Evolutionary conservation across 2,888 invertebrate genomes (phyloP).

Genomic region (Lagria hirta): DNA sequence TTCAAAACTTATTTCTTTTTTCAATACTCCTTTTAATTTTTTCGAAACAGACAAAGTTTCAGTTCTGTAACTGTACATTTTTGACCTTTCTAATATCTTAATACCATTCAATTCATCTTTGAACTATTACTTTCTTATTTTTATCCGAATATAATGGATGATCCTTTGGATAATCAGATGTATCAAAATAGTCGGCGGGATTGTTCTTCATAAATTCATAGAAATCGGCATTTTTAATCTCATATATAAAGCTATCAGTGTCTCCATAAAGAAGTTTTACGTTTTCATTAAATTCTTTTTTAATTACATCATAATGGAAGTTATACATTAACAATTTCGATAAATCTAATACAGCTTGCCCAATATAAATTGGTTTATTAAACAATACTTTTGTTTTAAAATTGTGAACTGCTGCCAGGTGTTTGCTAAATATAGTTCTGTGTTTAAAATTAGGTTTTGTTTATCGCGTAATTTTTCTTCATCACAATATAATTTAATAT

Average conservation of each 20-base stretch:
- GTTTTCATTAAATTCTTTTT: slow-evolving; percentile 24
- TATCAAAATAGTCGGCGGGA: slow-evolving; percentile 20
- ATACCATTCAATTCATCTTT: slow-evolving; percentile 23
- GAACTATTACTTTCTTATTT: slow-evolving; percentile 26
- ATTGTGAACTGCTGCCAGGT: slow-evolving; percentile 23
- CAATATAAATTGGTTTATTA: slow-evolving; percentile 17
- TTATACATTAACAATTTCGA: slow-evolving; percentile 20
- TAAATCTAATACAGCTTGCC: slow-evolving; percentile 24
- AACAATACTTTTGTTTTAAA: slow-evolving; percentile 16
- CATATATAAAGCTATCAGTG: slow-evolving; percentile 22
- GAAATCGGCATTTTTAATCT: slow-evolving; percentile 24
- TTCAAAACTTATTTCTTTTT: slow-evolving; percentile 26
- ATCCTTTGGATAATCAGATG: slow-evolving; percentile 24
- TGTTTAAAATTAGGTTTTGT: slow-evolving; percentile 26
- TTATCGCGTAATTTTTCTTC: slow-evolving; percentile 25
- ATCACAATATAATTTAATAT: slow-evolving; percentile 26
- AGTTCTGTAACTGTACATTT: slow-evolving; percentile 29
- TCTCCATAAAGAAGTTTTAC: slow-evolving; percentile 27
- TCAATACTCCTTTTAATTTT: slow-evolving; percentile 27
- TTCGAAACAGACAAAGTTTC: slow-evolving; percentile 23
- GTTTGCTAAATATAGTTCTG: slow-evolving; percentile 23
- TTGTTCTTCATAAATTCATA: slow-evolving; percentile 16
- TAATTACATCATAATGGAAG: slow-evolving; percentile 27
- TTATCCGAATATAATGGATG: slow-evolving; percentile 21
- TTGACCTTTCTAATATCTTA: slow-evolving; percentile 21